phyloP scores from a whole-genome alignment of 2,797 vertebrate species.

The Poeciliopsis gracilis region DNA sequence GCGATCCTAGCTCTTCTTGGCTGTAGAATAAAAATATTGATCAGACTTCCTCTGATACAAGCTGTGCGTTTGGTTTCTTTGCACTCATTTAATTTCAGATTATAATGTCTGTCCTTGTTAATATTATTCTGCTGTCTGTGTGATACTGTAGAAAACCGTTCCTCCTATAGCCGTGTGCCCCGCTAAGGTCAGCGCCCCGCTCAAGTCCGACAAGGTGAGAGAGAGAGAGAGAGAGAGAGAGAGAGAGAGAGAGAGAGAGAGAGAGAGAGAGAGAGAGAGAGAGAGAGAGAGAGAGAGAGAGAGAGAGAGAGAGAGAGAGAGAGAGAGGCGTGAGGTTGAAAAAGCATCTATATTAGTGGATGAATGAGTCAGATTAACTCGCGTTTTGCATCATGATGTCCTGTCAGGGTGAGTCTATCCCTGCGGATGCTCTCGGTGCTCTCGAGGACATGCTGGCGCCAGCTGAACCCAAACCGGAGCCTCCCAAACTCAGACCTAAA shows the following conservation, averaged over 20 bases:
- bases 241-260: constrained; percentile 38
- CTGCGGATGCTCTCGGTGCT: constrained; percentile 72
- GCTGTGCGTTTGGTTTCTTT: background rate
- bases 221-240: too few relatives aligned
- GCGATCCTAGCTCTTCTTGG: background rate
- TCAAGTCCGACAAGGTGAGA: constrained; percentile 61
- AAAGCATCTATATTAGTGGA: too few relatives aligned
- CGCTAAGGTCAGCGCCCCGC: constrained; percentile 42
- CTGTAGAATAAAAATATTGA: background rate
- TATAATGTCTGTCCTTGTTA: background rate
- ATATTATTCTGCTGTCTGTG: background rate
- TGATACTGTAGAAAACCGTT: constrained; percentile 26
- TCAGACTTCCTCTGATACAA: background rate
- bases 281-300: constrained; percentile 42
- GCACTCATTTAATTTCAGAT: background rate
- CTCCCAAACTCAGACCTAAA: constrained; percentile 67
- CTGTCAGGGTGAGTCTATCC: constrained; percentile 55
- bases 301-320: constrained; percentile 38
- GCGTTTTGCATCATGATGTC: background rate
- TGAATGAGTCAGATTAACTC: background rate
- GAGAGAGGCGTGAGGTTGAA: constrained; percentile 17
- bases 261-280: constrained; percentile 38
- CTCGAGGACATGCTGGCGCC: constrained; percentile 61
- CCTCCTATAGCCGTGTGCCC: constrained; percentile 38
- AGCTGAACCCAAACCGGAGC: constrained; percentile 60